phyloP scores from a whole-genome alignment of 1,140 invertebrate species.

The Aleiodes sp. region DNA sequence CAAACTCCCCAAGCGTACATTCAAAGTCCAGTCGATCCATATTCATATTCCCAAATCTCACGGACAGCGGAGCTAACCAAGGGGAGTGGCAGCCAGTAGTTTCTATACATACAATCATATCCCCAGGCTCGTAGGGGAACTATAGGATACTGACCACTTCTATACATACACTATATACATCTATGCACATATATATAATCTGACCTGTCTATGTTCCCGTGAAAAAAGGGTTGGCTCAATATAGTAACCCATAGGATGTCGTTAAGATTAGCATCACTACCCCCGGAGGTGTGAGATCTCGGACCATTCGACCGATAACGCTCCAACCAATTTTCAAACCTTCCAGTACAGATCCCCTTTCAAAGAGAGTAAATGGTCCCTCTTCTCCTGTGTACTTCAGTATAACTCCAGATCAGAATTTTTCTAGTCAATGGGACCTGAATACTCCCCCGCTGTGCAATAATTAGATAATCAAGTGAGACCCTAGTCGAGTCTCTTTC shows the following conservation, averaged over 20 bases:
- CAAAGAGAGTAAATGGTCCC: too few species aligned
- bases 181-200: not conserved
- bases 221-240: constrained; percentile 13
- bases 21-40: constrained; percentile 28
- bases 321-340: not conserved
- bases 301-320: constrained; percentile 34
- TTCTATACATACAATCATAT: not conserved
- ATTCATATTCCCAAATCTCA: constrained; percentile 29
- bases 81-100: not conserved
- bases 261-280: constrained; percentile 48
- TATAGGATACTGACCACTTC: not conserved
- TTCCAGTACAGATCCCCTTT: not conserved
- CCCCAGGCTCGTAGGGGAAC: not conserved
- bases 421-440: not conserved
- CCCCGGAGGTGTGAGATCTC: constrained; percentile 32
- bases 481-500: constrained; percentile 30
- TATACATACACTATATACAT: not conserved
- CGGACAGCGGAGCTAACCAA: constrained; percentile 19
- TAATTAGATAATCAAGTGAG: constrained; percentile 50
- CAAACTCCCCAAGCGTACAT: constrained; percentile 13
- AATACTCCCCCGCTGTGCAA: constrained; percentile 29
- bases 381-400: not conserved
- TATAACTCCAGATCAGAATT: not conserved
- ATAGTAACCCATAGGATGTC: constrained; percentile 5
- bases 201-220: not conserved